phyloP scores from a whole-genome alignment of 2,113 vertebrate species.

The Corvus cornix region DNA sequence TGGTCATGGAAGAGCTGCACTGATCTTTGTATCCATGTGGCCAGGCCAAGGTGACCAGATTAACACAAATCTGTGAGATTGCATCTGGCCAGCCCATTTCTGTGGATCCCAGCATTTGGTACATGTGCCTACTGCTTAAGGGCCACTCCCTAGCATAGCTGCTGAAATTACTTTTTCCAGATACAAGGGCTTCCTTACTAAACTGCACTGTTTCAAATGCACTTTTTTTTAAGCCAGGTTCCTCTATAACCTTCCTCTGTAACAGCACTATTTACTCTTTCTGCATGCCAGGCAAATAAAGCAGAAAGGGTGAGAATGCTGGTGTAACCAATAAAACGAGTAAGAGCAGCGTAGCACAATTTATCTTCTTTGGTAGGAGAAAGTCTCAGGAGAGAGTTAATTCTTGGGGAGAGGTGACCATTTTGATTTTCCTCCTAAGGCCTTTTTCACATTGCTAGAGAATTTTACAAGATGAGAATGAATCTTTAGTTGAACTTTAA shows the following conservation, averaged over 20 bases:
- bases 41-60: not conserved
- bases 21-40: not conserved
- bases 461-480: not conserved
- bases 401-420: not conserved
- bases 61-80: not conserved
- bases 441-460: not conserved
- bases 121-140: not conserved
- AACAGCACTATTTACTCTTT: not conserved
- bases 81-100: not conserved
- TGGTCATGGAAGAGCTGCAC: not conserved
- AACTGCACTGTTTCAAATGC: not conserved
- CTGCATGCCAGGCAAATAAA: not conserved
- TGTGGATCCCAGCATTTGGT: not conserved
- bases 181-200: not conserved
- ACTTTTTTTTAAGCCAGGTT: not conserved
- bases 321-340: not conserved
- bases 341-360: not conserved
- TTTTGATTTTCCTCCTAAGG: not conserved
- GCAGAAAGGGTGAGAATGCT: not conserved
- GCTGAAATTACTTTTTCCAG: not conserved
- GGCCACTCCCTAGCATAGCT: not conserved
- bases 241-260: not conserved
- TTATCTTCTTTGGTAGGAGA: not conserved
- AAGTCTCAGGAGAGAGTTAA: not conserved
- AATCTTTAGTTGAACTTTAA: not conserved